These are phyloP conservation scores for Polyommatus iphigenia DNA, from an alignment of 2,888 invertebrate species.

Conservation along the genomic window DNA sequence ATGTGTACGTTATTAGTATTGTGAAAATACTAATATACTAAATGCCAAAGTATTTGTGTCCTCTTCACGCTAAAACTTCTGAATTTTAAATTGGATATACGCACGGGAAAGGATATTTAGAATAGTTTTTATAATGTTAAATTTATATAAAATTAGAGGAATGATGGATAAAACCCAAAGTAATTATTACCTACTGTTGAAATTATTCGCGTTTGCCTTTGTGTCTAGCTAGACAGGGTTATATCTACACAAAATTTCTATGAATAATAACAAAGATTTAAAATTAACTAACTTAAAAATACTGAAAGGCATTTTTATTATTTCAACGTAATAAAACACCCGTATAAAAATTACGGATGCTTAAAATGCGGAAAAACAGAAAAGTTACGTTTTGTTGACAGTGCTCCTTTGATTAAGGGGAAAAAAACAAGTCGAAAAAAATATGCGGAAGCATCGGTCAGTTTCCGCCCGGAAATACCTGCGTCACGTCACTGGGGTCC, in stretches of 20 bases:
- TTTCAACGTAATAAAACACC: not conserved
- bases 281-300: not conserved
- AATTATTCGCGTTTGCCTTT: no score
- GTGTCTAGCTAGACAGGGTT: no score
- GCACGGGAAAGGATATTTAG: no score
- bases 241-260: no score
- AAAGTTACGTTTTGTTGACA: conserved; percentile 43
- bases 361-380: not conserved
- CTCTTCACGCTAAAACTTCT: no score
- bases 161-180: no score
- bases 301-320: not conserved
- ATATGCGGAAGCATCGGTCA: conserved; percentile 60
- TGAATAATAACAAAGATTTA: not conserved
- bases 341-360: not conserved
- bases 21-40: no score
- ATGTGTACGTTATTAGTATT: not conserved
- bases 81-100: no score
- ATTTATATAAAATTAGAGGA: no score
- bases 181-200: no score
- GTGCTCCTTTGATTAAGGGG: conserved; percentile 44
- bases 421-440: conserved; percentile 49
- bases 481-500: conserved; percentile 55
- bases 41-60: no score
- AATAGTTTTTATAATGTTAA: no score
- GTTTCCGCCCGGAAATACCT: conserved; percentile 65